These are phyloP conservation scores for Pongo abelii DNA, from an alignment of 2,113 vertebrate genomes.

Conservation along the genomic window DNA sequence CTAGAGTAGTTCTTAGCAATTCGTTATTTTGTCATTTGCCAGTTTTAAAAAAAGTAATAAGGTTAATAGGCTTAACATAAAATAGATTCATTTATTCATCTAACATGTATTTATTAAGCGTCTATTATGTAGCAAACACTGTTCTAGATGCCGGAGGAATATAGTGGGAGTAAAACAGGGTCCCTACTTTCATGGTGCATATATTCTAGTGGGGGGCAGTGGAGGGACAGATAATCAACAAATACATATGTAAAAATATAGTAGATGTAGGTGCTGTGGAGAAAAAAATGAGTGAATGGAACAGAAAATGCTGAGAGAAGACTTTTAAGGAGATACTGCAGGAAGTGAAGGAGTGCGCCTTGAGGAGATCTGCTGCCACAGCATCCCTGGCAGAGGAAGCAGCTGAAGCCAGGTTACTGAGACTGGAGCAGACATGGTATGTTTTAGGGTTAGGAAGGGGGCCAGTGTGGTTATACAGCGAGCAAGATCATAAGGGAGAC, in stretches of 20 bases:
- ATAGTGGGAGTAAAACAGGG: not conserved
- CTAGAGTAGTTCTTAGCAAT: not conserved
- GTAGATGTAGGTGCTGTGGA: not conserved
- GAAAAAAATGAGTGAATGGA: not conserved
- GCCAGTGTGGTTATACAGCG: not conserved
- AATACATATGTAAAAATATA: not conserved
- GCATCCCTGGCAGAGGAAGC: not conserved
- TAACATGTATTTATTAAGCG: not conserved
- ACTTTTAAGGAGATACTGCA: not conserved
- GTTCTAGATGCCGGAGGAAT: not conserved
- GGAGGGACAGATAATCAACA: not conserved
- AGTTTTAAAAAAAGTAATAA: not conserved
- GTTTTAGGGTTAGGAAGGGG: not conserved
- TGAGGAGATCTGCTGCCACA: not conserved
- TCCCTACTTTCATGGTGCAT: not conserved
- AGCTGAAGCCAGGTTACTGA: not conserved
- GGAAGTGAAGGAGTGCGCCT: not conserved
- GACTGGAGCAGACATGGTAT: not conserved
- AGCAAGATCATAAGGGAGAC: not conserved
- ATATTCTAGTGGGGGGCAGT: not conserved
- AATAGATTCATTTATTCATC: not conserved
- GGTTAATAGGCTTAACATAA: not conserved
- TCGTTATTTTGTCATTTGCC: not conserved
- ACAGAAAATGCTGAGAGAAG: not conserved
- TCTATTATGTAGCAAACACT: not conserved